These are phyloP conservation scores for Lypha dubia DNA, from an alignment of 2,888 invertebrate species.

Conservation along the genomic window DNA sequence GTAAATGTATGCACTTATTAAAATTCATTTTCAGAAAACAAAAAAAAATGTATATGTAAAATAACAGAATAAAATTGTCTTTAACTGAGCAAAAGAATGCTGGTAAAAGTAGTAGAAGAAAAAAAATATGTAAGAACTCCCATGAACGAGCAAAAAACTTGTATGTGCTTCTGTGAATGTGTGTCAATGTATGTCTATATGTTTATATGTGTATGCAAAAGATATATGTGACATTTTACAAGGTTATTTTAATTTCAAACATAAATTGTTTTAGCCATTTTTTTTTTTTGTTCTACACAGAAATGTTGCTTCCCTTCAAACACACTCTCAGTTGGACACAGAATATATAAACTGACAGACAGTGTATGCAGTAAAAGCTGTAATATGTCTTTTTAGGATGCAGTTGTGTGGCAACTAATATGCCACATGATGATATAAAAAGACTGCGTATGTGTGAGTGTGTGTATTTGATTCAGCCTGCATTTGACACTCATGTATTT, in stretches of 20 bases:
- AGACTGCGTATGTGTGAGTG: background rate
- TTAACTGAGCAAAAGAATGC: slow-evolving; percentile 46
- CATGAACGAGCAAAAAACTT: background rate
- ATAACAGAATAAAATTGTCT: slow-evolving; percentile 57
- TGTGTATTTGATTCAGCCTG: slow-evolving; percentile 33
- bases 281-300: slow-evolving; percentile 14
- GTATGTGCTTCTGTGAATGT: background rate
- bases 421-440: slow-evolving; percentile 57
- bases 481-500: slow-evolving; percentile 60
- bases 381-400: slow-evolving; percentile 33
- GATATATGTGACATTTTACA: slow-evolving; percentile 56
- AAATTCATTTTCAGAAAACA: slow-evolving; percentile 59
- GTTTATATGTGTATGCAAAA: background rate
- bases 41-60: background rate
- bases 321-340: background rate
- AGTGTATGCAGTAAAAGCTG: slow-evolving; percentile 46
- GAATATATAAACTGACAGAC: background rate
- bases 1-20: slow-evolving; percentile 66
- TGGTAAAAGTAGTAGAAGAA: slow-evolving; percentile 2
- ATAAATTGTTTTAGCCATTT: slow-evolving; percentile 63
- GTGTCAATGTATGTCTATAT: background rate
- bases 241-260: slow-evolving; percentile 71
- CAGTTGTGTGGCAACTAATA: slow-evolving; percentile 47
- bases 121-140: slow-evolving; percentile 18
- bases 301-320: slow-evolving; percentile 47